Base-by-base conservation (phyloP, 2,888 invertebrate genomes). In the Ophion ellenae region DNA sequence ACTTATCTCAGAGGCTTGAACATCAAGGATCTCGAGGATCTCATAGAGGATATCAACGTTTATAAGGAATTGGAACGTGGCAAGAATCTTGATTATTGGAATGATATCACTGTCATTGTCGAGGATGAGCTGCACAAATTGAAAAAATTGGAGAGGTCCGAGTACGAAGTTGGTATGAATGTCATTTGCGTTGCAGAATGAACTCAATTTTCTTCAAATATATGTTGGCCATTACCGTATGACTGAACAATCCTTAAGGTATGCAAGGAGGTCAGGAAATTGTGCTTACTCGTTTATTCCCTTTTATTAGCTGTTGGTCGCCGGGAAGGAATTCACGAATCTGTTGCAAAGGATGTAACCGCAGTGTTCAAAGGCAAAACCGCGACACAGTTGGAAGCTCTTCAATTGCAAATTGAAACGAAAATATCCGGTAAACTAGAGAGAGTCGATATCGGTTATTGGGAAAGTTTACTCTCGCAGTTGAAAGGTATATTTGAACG, bases 381-480 rank as follows among this genome's bases (percentile, higher is more conserved):
- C 0, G 97, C 98, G 1, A 95, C 96, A 3, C 98, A 99, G 94
- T 95, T 99, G 88, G 96, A 97, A 89, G 96, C 97, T 80, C 94
- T 99, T 89, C 97, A 98, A 92, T 94, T 95, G 40, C 97, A 97
- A 93, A 99, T 99, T 91, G 97, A 98, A 94, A 95, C 95, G 20
- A 99, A 99, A 95, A 97, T 99, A 85, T 95, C 95, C 89, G 97
- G 97, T 0, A 96, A 97, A 87, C 96, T 96, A 67, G 98, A 98
- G 94, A 99, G 98, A 20, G 97, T 99, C 69, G 99, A 99, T 95
- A 97, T 99, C 87, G 98, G 98, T 69, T 99, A 99, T 94, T 99
- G 99, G 99, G 99, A 99, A 95, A 98, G 98, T 71, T 94, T 99
- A 87, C 95, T 99, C 57, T 98, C 98, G n/a, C 98, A 99, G 94